Base-by-base conservation (phyloP, 2,888 invertebrate species). In the Mystacides longicornis region DNA sequence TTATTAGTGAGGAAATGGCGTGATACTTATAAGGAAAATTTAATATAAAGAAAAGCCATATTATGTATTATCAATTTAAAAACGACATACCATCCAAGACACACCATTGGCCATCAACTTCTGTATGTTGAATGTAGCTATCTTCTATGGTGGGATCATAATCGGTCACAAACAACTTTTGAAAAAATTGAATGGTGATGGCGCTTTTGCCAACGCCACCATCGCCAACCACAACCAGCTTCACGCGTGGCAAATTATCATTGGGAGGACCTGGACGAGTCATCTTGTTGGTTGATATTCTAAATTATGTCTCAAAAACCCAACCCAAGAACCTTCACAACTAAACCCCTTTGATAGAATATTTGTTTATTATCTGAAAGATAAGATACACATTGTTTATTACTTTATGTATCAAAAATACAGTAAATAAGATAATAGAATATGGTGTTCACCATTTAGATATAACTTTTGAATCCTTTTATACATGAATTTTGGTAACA, bases 101-200 rank as follows among this genome's bases (percentile, higher is more conserved):
- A 69, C 93, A 93, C 87, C 91, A 90, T 67, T 91, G 87, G 4
- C 92, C 92, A 67, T 95, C 94, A 27, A 95, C 89, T 71, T 93
- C 93, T 0, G 90, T 90, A 71, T 95, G 93, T 69, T 94, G 93
- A 58, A 93, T 87, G 72, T 95, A 95, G 55, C 93, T 93, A 71
- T 95, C 94, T 73, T 95, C 94, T 60, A 95, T 95, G 18, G 95
- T 95, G 5, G 95, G 95, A 74, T 95, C 95, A 67, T 95, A 95
- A 71, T 94, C 94, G 0, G 92, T 91, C 60, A 94, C 91, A 70
- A 95, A 95, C 66, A 93, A 79, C 71, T 93, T 93, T 74, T 95
- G 94, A 72, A 95, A 94, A 75, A 93, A 92, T 75, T 95, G 92
- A 68, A 93, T 94, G n/a, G 95, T 95, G 65, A 95, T 83, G n/a